Base-by-base conservation (phyloP, 2,797 vertebrate species). In the Sardinella longiceps region DNA sequence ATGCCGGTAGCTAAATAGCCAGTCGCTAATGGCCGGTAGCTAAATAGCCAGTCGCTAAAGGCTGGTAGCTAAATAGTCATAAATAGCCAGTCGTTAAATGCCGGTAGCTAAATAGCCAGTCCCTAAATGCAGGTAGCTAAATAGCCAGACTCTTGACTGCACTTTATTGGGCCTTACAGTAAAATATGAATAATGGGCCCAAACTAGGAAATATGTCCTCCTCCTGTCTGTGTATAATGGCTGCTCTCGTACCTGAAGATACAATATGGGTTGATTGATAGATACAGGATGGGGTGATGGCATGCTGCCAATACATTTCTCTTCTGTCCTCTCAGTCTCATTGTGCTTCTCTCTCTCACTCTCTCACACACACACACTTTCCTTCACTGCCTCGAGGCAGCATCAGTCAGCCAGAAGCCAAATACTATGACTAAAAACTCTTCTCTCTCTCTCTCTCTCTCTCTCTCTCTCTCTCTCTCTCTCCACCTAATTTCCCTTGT, bases 401-500 rank as follows among this genome's bases (percentile, higher is more conserved):
- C 90, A 82, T 82, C 39, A 86, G 89, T 83, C 86, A 87, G 85
- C 84, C 51, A 51, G 15, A 1, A 51, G 12, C 3, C 60, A 45
- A 2, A 45, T 7, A 45, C 94, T 91, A 93, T 95, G 95, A 94
- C 95, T 96, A 96, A 96, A 95, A 92, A 92, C 89, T 80, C 88
- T 63, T 33, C 25, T 6, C 50, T 91, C 92, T 94, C 93, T 91
- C 93, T 23, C 51, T 56, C 51, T 56, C 51, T 23, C 20, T 23
- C 20, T 23, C 51, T 56, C 51, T 58, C 56, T 20, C 7, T 4
- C n/a, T 84, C 84, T 88, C 86, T 92, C 94, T 90, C 90, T 94
- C 92, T 93, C 92, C 89, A 92, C 92, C 84, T 85, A 39, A 94
- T 96, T 97, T 96, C 94, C 91, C 94, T 95, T 95, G 94, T 95